Conservation (phyloP, 2,113 vertebrate species). For the Hydropotes inermis region DNA sequence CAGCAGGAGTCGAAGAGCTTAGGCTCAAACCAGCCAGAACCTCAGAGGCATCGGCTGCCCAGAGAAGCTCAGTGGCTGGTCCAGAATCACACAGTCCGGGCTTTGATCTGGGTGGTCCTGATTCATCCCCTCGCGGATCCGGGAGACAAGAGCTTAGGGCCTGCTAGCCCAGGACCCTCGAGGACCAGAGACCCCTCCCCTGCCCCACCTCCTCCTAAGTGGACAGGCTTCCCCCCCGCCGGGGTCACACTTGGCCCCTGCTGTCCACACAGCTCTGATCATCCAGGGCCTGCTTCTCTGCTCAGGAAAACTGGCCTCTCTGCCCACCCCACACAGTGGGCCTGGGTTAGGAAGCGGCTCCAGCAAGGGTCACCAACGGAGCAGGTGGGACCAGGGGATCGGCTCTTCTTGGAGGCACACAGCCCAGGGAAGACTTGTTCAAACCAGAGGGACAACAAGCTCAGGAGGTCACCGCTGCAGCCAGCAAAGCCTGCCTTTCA, state of each 20-base stretch:
- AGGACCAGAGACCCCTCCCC: neutral
- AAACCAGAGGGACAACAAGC: neutral
- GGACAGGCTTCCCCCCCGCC: rapidly evolving
- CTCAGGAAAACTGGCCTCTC: neutral
- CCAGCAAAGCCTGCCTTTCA: rapidly evolving
- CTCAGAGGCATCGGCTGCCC: neutral
- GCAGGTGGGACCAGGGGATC: neutral
- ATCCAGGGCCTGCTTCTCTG: neutral
- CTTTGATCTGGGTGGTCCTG: neutral
- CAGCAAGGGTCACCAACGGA: neutral
- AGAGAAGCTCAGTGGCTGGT: neutral
- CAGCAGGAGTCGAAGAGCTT: neutral
- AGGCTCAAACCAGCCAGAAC: neutral
- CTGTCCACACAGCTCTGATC: neutral
- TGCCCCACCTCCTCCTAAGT: neutral
- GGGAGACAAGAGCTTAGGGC: neutral
- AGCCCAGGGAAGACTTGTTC: rapidly evolving
- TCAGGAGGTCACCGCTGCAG: neutral
- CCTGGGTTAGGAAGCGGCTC: neutral
- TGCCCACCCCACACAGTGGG: neutral
- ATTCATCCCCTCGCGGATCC: rapidly evolving
- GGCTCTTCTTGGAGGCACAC: neutral
- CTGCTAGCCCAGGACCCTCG: neutral
- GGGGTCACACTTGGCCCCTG: rapidly evolving
- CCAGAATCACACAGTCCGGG: neutral